Base-by-base conservation (phyloP, 2,888 invertebrate genomes). In the Amaurobius ferox region DNA sequence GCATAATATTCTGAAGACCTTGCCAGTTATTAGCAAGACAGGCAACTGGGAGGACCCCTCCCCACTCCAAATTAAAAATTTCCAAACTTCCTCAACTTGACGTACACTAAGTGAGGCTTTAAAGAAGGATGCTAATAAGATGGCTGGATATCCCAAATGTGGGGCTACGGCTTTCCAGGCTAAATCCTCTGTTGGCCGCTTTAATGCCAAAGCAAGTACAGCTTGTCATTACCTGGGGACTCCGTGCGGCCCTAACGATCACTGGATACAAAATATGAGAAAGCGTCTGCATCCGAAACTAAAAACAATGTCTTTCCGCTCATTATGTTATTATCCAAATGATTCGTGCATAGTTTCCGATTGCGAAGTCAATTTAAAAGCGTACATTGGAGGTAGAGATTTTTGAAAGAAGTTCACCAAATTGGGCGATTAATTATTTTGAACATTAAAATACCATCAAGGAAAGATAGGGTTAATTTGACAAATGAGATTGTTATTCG, bases 111-210 rank as follows among this genome's bases (percentile, higher is more conserved):
- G 70, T 76, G 81, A 71, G 39, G 76, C 81, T 83, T 85, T 77
- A 85, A 85, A 77, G 77, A 85, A 77, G 83, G 77, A 77, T 77
- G 83, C 77, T 85, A 85, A 85, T 85, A 77, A 77, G 83, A 68
- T 61, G 68, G 32, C 48, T 44, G 72, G 48, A 72, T 55, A 74
- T 62, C 70, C 64, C 35, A 40, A 72, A 73, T 73, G 73, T 80
- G 73, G 80, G n/a, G 80, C 73, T 48, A 77, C 70, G 78, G 71
- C 71, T 85, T 78, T 62, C 39, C 83, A 66, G 62, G 72, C 77
- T 72, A 48, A 71, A 83, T 66, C 66, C 77, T 83, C 77, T 40
- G 77, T 67, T 72, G 83, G 83, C 77, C 83, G 77, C 67, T 85
- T 85, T 85, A 77, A 85, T 85, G 77, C 83, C 71, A 30, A 66